phyloP scores from a whole-genome alignment of 1,140 invertebrate species.

The Melipona quadrifasciata region DNA sequence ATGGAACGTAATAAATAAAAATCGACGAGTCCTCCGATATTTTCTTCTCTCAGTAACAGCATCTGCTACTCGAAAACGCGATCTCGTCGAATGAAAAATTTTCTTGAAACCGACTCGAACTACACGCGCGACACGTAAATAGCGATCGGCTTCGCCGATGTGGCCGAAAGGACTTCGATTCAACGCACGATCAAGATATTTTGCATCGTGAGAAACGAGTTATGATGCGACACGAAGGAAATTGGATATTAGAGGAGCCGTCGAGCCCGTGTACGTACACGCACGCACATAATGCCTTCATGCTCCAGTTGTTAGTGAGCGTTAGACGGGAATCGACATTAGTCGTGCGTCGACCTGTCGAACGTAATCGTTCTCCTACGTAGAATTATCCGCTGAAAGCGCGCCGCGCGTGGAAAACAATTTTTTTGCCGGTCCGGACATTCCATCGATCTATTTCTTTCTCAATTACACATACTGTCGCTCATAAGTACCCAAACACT shows the following conservation, averaged over 20 bases:
- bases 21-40: background rate
- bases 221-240: slow-evolving; percentile 49
- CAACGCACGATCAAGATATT: slow-evolving; percentile 16
- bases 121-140: background rate
- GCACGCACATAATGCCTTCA: slow-evolving; percentile 60
- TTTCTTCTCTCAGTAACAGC: background rate
- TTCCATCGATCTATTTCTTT: slow-evolving; percentile 9
- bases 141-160: background rate
- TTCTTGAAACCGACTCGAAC: background rate
- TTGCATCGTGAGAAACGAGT: slow-evolving; percentile 40
- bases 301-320: slow-evolving; percentile 66
- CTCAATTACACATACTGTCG: background rate
- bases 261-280: slow-evolving; percentile 27
- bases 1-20: no score
- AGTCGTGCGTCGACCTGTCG: slow-evolving; percentile 62
- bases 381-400: slow-evolving; percentile 56
- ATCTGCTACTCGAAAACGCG: background rate
- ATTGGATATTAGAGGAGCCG: slow-evolving; percentile 58
- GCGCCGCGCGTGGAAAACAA: background rate
- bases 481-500: background rate
- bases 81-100: background rate
- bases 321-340: slow-evolving; percentile 64
- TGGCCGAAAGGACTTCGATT: background rate
- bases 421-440: background rate
- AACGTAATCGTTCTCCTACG: slow-evolving; percentile 48